Evolutionary conservation across 2,113 vertebrate species (phyloP).

Genomic region (Willisornis vidua): DNA sequence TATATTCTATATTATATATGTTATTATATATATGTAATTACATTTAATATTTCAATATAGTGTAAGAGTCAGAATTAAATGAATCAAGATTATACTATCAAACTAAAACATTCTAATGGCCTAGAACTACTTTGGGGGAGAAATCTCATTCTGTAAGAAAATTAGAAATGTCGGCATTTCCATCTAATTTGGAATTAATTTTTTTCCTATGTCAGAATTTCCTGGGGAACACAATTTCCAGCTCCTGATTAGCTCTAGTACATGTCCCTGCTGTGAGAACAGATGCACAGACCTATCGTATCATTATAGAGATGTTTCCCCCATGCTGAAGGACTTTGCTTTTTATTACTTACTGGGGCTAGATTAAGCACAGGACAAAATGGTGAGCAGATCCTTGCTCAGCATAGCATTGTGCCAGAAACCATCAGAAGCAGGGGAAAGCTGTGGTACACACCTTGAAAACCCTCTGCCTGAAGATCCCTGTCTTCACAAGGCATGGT

Average conservation of each 20-base stretch:
- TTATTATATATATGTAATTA: conserved; percentile 39
- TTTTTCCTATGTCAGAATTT: conserved; percentile 55
- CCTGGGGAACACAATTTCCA: conserved; percentile 66
- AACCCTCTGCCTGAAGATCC: not conserved
- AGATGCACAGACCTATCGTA: conserved; percentile 63
- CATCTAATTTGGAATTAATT: conserved; percentile 66
- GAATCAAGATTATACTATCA: not conserved
- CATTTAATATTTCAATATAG: conserved; percentile 29
- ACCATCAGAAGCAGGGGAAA: not conserved
- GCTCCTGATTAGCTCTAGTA: conserved; percentile 66
- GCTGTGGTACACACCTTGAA: not conserved
- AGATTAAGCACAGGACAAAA: conserved; percentile 69
- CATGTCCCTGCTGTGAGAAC: conserved; percentile 64
- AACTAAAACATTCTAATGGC: conserved; percentile 11
- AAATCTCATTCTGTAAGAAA: conserved; percentile 54
- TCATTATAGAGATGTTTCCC: conserved; percentile 68
- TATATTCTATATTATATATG: not conserved
- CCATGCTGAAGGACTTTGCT: conserved; percentile 69
- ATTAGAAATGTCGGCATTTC: conserved; percentile 46
- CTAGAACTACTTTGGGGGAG: conserved; percentile 32
- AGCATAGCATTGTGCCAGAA: not conserved
- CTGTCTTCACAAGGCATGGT: not conserved
- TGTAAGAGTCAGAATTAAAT: conserved; percentile 4
- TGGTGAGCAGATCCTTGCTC: conserved; percentile 42
- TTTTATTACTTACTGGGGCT: conserved; percentile 65